Conservation (phyloP, 2,113 vertebrate species). For the Cygnus buccinator region DNA sequence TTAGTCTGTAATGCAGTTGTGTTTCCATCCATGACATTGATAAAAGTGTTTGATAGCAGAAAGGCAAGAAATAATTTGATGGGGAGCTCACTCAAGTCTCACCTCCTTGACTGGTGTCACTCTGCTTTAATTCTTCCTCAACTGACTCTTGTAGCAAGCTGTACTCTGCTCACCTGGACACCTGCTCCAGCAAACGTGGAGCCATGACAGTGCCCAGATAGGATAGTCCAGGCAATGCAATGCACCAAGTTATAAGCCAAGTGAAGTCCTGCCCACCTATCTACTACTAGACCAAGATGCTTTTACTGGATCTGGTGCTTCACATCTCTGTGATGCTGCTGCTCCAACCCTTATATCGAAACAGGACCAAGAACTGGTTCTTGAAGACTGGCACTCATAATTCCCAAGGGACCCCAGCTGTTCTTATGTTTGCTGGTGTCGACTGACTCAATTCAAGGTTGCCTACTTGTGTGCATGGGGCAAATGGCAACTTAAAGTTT, state of each 20-base stretch:
- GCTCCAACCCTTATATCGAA: not conserved
- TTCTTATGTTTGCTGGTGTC: not conserved
- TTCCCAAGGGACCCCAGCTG: not conserved
- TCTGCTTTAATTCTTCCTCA: not conserved
- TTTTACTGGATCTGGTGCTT: not conserved
- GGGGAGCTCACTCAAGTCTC: not conserved
- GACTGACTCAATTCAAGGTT: not conserved
- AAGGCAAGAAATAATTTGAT: not conserved
- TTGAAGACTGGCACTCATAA: not conserved
- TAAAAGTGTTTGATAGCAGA: not conserved
- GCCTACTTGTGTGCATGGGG: not conserved
- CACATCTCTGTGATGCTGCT: not conserved
- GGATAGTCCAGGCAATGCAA: not conserved
- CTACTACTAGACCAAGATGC: not conserved
- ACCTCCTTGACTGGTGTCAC: not conserved
- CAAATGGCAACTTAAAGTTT: not conserved
- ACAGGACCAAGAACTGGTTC: not conserved
- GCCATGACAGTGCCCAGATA: not conserved
- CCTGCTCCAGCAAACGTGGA: not conserved
- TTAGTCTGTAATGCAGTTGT: not conserved
- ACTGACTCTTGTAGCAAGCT: not conserved
- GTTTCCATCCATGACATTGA: not conserved
- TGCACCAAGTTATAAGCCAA: not conserved
- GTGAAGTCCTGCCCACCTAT: not conserved
- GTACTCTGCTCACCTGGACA: not conserved